Evolutionary conservation across 1,140 invertebrate species (phyloP).

Genomic region (Bradynema listronoti): DNA sequence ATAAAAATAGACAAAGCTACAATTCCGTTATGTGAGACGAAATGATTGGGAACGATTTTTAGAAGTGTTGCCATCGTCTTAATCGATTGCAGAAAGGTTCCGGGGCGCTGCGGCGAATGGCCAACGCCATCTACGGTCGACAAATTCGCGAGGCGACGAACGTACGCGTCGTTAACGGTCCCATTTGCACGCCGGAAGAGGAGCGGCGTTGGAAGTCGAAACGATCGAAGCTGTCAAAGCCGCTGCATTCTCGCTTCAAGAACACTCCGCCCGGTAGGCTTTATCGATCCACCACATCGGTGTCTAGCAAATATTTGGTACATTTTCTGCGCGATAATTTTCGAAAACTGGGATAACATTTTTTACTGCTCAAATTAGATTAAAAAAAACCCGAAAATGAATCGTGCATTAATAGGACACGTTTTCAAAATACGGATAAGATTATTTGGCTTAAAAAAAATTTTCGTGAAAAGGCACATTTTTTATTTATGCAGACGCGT

Average conservation of each 20-base stretch:
- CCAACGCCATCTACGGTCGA: conserved; percentile 37
- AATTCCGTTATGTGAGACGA: conserved; percentile 36
- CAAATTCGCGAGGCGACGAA: no score
- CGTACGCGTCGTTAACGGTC: conserved; percentile 30
- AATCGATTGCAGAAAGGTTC: no score
- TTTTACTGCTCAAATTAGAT: conserved; percentile 2
- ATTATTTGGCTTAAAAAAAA: not conserved
- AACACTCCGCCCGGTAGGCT: not conserved
- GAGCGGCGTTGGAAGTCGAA: not conserved
- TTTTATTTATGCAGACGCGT: not conserved
- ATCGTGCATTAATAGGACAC: not conserved
- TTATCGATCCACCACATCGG: not conserved
- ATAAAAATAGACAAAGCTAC: conserved; percentile 29
- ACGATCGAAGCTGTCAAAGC: not conserved
- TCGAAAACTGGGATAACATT: conserved; percentile 10
- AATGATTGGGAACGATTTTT: no score
- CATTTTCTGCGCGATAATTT: conserved; percentile 35
- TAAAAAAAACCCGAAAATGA: no score
- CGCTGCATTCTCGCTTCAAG: not conserved
- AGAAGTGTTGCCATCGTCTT: no score
- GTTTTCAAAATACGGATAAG: not conserved
- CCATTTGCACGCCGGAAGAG: conserved; percentile 15
- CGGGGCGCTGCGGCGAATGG: conserved; percentile 36
- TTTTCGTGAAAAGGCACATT: not conserved
- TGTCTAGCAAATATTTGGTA: not conserved